Evolutionary conservation across 2,888 invertebrate genomes (phyloP), one percentile per base, ranked within the genome.

Genomic region (Neoscelio sp.): DNA sequence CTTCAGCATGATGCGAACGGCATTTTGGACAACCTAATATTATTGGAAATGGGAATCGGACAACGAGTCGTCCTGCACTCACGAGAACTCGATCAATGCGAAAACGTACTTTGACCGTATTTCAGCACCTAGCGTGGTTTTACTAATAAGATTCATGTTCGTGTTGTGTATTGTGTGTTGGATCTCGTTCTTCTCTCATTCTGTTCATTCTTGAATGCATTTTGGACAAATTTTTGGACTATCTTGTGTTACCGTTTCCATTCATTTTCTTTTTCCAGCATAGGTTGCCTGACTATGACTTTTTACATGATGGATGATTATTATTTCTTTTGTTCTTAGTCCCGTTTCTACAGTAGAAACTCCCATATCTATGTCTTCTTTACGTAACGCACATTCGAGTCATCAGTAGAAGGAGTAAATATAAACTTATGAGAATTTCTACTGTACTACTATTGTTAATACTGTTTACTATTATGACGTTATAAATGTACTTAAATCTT

Each of bases 221-320:
- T 75, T 78, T 78, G 50, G 50, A 73, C 46, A 60, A 44, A 30
- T 70, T 81, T 73, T 65, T 68, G 10, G 30, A 78, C 64, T 78
- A 50, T 73, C 60, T 56, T 73, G 30, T 81, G 54, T 82, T 65
- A 42, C 65, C 82, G 46, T 80, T 65, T 71, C 48, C 58, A 17
- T 38, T 12, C 12, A 75, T 81, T 80, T 64, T n/a, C n/a, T n/a
- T 56, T 68, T 83, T 84, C 76, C 83, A 86, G 83, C 86, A 82
- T 83, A 84, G 82, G 83, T 82, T 86, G 86, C 85, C 84, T 86
- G 82, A 84, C 75, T 82, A 60, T 81, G 58, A 77, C 76, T 74
- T 73, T 65, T 77, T 78, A 77, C 56, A 64, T 50, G 56, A 75
- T 64, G 48, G 77, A 65, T 70, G 50, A 71, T 65, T 65, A 56